Conservation (phyloP, 2,888 invertebrate genomes). For the Octodonta nipae region DNA sequence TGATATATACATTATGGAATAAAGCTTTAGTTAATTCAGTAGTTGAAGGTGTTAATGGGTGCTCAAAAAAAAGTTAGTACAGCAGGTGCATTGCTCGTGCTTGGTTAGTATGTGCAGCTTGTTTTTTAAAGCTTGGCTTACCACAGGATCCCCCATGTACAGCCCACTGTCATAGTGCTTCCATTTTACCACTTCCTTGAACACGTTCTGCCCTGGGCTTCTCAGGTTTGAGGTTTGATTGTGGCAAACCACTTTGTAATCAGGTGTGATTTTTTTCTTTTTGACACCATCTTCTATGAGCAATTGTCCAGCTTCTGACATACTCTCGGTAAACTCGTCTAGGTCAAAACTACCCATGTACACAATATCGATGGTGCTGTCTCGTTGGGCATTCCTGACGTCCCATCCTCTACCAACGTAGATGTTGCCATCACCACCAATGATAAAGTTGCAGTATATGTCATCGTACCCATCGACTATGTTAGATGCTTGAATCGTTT, state of each 20-base stretch:
- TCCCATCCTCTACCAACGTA: conserved; percentile 48
- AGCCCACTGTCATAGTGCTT: conserved; percentile 29
- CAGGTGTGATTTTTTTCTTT: conserved; percentile 30
- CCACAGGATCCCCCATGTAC: conserved; percentile 4
- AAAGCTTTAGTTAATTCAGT: too few species aligned
- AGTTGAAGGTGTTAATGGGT: too few species aligned
- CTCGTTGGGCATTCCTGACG: conserved; percentile 22
- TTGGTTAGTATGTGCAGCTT: too few species aligned
- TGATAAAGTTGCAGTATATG: conserved; percentile 38
- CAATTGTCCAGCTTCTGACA: conserved; percentile 35
- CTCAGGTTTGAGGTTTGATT: conserved; percentile 37
- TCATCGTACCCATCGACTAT: conserved; percentile 29
- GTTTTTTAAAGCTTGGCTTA: too few species aligned
- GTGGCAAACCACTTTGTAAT: conserved; percentile 40
- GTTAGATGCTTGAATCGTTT: conserved; percentile 35
- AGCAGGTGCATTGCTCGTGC: too few species aligned
- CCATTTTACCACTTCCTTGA: conserved; percentile 38
- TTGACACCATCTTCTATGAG: conserved; percentile 36
- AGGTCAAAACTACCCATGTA: conserved; percentile 15
- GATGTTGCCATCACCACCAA: conserved; percentile 63
- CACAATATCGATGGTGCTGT: conserved; percentile 14
- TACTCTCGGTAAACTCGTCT: conserved; percentile 25
- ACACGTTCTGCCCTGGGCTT: conserved; percentile 41
- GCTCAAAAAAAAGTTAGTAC: too few species aligned
- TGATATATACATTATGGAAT: too few species aligned